phyloP scores from a whole-genome alignment of 2,888 invertebrate species.

The Ischnus inquisitorius region DNA sequence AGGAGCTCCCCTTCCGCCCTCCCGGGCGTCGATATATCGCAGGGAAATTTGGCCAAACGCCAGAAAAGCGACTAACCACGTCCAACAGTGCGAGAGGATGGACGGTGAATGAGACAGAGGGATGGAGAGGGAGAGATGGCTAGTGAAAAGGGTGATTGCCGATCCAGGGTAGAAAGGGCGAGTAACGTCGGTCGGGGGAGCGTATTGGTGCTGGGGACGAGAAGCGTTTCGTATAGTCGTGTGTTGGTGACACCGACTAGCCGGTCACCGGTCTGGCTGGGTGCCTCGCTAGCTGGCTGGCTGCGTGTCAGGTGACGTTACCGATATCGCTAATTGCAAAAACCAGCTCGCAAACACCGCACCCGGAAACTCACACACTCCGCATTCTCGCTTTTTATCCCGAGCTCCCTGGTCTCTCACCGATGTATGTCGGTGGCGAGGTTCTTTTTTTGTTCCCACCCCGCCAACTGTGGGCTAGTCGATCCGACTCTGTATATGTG shows the following conservation, averaged over 20 bases:
- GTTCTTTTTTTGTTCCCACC: constrained; percentile 42
- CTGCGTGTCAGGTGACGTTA: constrained; percentile 76
- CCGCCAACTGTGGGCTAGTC: not conserved
- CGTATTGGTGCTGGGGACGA: not conserved
- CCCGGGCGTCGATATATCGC: constrained; percentile 78
- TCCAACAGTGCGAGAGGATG: constrained; percentile 31
- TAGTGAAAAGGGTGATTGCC: constrained; percentile 60
- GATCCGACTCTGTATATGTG: constrained; percentile 22
- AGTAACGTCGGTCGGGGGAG: constrained; percentile 20
- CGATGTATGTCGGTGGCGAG: constrained; percentile 40
- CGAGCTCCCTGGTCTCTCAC: constrained; percentile 35
- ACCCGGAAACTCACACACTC: constrained; percentile 29
- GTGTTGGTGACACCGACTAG: constrained; percentile 33
- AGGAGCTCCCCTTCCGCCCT: constrained; percentile 59
- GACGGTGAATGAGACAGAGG: constrained; percentile 25
- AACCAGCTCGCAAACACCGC: constrained; percentile 75
- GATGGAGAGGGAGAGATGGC: constrained; percentile 32
- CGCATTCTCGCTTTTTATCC: constrained; percentile 47
- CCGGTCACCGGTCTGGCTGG: constrained; percentile 45
- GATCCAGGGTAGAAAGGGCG: constrained; percentile 30
- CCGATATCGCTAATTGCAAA: constrained; percentile 82
- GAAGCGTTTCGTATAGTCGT: constrained; percentile 57
- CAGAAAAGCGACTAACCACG: constrained; percentile 67
- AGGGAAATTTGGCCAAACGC: constrained; percentile 79
- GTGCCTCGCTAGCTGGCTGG: constrained; percentile 61